Evolutionary conservation across 2,888 invertebrate genomes (phyloP).

Genomic region (Cheilosia soror): DNA sequence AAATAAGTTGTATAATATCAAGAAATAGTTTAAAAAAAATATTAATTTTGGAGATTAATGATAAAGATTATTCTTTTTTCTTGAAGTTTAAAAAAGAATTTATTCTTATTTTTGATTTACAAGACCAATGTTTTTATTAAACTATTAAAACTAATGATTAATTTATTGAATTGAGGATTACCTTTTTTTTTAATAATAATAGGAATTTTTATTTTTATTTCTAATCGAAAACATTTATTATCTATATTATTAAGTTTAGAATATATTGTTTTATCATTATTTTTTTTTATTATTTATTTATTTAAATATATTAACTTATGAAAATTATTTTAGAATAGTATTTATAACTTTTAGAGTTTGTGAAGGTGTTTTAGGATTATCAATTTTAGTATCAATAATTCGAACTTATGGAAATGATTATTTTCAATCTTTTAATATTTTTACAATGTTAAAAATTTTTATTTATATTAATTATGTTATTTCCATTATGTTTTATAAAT

Average conservation of each 20-base stretch:
- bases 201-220: slow-evolving; percentile 85
- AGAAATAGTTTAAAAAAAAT: slow-evolving; percentile 88
- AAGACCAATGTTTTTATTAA: slow-evolving; percentile 88
- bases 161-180: slow-evolving; percentile 83
- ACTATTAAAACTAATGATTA: slow-evolving; percentile 87
- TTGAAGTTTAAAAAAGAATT: slow-evolving; percentile 86
- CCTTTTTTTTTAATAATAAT: slow-evolving; percentile 84
- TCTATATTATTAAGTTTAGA: slow-evolving; percentile 86
- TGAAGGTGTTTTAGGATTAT: slow-evolving; percentile 87
- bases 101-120: slow-evolving; percentile 87
- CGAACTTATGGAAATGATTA: slow-evolving; percentile 87
- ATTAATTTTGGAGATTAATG: slow-evolving; percentile 89
- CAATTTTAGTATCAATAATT: slow-evolving; percentile 87
- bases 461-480: slow-evolving; percentile 84
- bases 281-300: slow-evolving; percentile 85
- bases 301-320: slow-evolving; percentile 84
- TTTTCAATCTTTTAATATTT: slow-evolving; percentile 86
- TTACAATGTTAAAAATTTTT: slow-evolving; percentile 86
- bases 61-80: slow-evolving; percentile 85
- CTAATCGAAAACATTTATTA: slow-evolving; percentile 86
- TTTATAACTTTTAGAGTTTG: slow-evolving; percentile 87
- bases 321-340: slow-evolving; percentile 86
- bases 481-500: slow-evolving; percentile 85
- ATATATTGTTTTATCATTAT: slow-evolving; percentile 86
- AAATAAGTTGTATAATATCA: slow-evolving; percentile 82